A percentile compares a stretch with the other conserved stretches of the same genome.
These are phyloP conservation scores for Pogonomyrmex californicus DNA, from an alignment of 1,140 invertebrate species.

Conservation along the genomic window DNA sequence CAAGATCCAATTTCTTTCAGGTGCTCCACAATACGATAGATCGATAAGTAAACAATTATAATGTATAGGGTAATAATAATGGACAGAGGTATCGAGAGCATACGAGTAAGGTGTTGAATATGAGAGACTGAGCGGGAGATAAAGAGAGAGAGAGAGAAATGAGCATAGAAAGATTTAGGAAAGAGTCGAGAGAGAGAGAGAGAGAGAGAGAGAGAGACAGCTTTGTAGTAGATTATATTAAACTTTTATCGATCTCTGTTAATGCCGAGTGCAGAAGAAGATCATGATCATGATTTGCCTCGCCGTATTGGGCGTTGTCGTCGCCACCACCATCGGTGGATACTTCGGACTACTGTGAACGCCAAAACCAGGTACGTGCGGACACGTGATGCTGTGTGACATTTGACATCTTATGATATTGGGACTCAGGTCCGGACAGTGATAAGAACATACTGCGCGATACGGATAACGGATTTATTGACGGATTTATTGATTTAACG, in stretches of 20 bases:
- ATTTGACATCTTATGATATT: slow-evolving; percentile 31
- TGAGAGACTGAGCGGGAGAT: slow-evolving; percentile 32
- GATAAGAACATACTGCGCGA: neutral
- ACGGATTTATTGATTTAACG: neutral
- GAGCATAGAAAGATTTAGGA: slow-evolving; percentile 27
- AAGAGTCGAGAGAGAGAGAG: slow-evolving; percentile 5
- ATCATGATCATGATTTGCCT: slow-evolving; percentile 99
- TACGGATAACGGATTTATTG: neutral
- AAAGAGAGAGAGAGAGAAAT: slow-evolving; percentile 71
- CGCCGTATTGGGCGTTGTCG: slow-evolving; percentile 94
- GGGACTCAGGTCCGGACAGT: neutral
- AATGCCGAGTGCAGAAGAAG: slow-evolving; percentile 96
- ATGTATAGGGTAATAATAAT: slow-evolving; percentile 26
- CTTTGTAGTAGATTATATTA: slow-evolving; percentile 70
- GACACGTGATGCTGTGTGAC: neutral
- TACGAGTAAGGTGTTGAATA: neutral
- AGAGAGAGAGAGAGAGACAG: slow-evolving; percentile 25
- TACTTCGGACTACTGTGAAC: slow-evolving; percentile 89
- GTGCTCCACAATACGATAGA: slow-evolving; percentile 24
- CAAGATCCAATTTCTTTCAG: slow-evolving; percentile 58
- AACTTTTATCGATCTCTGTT: slow-evolving; percentile 82
- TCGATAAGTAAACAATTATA: slow-evolving; percentile 45
- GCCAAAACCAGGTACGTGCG: slow-evolving; percentile 78
- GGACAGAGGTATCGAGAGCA: slow-evolving; percentile 56
- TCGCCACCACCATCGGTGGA: slow-evolving; percentile 92